These are phyloP conservation scores for Artemisiospiza belli DNA, from an alignment of 2,113 vertebrate species.

Conservation along the genomic window DNA sequence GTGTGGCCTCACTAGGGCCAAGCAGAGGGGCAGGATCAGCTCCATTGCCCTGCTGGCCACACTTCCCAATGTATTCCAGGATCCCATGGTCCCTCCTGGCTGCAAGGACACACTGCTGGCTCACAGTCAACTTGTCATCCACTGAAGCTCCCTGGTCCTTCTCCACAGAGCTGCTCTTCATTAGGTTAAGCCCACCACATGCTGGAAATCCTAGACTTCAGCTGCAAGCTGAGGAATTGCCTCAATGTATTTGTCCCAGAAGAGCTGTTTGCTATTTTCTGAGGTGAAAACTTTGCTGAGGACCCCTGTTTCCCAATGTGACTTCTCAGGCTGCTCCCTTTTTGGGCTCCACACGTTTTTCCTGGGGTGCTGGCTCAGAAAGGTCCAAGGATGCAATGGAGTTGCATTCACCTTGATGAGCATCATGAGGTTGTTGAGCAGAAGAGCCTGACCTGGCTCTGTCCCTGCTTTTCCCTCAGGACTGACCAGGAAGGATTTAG, in stretches of 20 bases:
- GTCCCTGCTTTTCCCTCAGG: fast-evolving
- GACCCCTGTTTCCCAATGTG: neutral
- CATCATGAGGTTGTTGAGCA: neutral
- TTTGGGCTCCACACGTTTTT: neutral
- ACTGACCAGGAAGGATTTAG: neutral
- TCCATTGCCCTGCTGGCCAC: neutral
- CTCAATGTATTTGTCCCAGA: neutral
- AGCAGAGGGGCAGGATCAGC: neutral
- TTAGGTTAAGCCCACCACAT: neutral
- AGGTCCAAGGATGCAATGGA: neutral
- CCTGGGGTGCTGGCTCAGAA: neutral
- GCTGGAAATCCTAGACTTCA: neutral
- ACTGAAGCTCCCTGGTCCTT: neutral
- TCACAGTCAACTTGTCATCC: neutral
- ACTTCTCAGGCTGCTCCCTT: neutral
- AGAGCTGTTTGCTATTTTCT: neutral
- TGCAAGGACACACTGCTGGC: too few relatives aligned
- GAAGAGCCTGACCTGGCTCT: neutral
- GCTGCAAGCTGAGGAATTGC: neutral
- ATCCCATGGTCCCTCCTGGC: neutral
- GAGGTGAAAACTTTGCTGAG: neutral
- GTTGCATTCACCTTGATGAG: fast-evolving
- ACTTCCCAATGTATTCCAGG: fast-evolving
- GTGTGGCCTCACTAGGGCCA: neutral
- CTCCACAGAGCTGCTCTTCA: neutral